Evolutionary conservation across 1,140 invertebrate species (phyloP), one percentile per base, ranked within the genome.

Genomic region (Drosophila novamexicana): DNA sequence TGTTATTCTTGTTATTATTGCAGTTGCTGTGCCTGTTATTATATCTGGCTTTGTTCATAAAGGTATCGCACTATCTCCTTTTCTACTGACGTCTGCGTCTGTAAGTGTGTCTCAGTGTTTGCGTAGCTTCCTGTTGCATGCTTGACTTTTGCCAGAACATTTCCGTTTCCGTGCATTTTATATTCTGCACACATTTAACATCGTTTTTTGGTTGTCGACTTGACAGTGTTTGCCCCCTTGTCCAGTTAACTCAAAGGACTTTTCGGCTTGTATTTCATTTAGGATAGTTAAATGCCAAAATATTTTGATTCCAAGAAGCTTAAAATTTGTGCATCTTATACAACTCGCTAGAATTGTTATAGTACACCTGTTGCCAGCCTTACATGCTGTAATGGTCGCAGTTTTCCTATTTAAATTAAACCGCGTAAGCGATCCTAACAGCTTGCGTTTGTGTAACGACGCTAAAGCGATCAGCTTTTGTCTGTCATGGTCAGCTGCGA

Each of bases 101-200:
- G 22, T 37, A 10, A 34, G 29, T 50, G 12, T 34, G 32, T 14
- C 29, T 1, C n/a, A 36, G 63, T 69, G 58, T 59, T 42, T 52
- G 12, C 29, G 40, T 56, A 54, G 56, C 64, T 78, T 85, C 79
- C 82, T 86, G 81, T 86, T 81, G 82, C 81, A 78, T 54, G 63
- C 77, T 68, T 64, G 76, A 79, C 83, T 83, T 79, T 77, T 83
- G 83, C 76, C 68, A 56, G 64, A 71, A 81, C 83, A 81, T 88
- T 83, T 86, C 84, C 83, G 83, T 62, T 86, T 88, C 79, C 83
- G 68, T 86, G 73, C 79, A 77, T 83, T 88, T 88, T 53, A 65
- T 53, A 86, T 77, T 83, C 66, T 29, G 59, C 50, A 67, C 53
- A 54, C 42, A 53, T 36, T 50, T 63, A 7, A 9, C 40, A 68